These are phyloP conservation scores for Pelochelys cantorii DNA, from an alignment of 2,797 vertebrate species.

Conservation along the genomic window DNA sequence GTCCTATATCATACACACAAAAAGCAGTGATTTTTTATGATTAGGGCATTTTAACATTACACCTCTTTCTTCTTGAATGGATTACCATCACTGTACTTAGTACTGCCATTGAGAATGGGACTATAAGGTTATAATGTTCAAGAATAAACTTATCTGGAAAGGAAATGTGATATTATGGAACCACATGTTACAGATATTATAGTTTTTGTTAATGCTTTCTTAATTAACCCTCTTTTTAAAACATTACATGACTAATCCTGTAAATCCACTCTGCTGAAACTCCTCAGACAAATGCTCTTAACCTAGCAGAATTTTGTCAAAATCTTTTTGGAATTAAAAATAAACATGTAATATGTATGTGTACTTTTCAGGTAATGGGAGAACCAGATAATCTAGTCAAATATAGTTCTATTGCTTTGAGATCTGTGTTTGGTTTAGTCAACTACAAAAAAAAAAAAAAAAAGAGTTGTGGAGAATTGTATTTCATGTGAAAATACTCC, in stretches of 20 bases:
- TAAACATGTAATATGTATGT: background rate
- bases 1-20: background rate
- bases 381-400: background rate
- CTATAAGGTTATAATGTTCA: background rate
- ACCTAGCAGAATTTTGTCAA: background rate
- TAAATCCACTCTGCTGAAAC: conserved; percentile 10
- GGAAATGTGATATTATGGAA: background rate
- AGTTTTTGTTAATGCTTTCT: background rate
- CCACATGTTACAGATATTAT: background rate
- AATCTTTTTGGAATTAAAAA: background rate
- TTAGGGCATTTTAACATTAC: conserved; percentile 3
- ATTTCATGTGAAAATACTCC: background rate
- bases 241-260: background rate
- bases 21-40: background rate
- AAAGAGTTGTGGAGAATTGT: too few species aligned
- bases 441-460: background rate
- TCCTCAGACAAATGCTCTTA: background rate
- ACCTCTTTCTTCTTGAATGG: background rate
- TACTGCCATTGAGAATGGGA: background rate
- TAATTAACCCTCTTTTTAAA: conserved; percentile 34
- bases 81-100: background rate
- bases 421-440: background rate
- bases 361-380: background rate
- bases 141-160: background rate
- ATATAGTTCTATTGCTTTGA: background rate